Evolutionary conservation across 2,888 invertebrate genomes (phyloP), one percentile per base, ranked within the genome.

Genomic region (Cataglyphis cursor): DNA sequence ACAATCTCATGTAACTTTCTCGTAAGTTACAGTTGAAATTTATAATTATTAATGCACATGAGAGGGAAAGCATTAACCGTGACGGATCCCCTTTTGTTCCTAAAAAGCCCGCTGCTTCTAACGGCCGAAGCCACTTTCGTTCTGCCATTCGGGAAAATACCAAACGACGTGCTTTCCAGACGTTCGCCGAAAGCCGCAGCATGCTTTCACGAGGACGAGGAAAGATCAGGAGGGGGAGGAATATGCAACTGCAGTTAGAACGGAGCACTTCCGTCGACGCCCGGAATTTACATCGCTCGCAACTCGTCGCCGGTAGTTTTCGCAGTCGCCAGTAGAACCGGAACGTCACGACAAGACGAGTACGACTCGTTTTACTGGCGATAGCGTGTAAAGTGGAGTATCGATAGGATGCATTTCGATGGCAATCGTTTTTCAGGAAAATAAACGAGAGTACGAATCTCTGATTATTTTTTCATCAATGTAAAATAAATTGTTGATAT

Each of bases 71-170:
- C 54, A 28, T 78, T 81, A 81, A 31, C 54, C 54, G 44, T 75
- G 65, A 76, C 81, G 81, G 38, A 81, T 81, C 6, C 44, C 8
- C 24, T n/a, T 72, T 80, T 80, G 78, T 80, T 85, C 28, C 74
- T 64, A 59, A 84, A 80, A 85, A 89, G 81, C 65, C 28, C 72
- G 10, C 66, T 61, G 66, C 75, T 65, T 78, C 59, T 64, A 88
- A 89, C 90, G 90, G 80, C 84, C 74, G 78, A 89, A 86, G 88
- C 82, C 86, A 89, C 86, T 89, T 85, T 88, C 82, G 76, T 51
- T 68, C 80, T 62, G 80, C 75, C 65, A 83, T 83, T 84, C 83
- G 83, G 72, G 84, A 84, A 85, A 90, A 90, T 88, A 81, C 54
- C 81, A 57, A 51, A 28, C 68, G 76, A 82, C 80, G 83, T 80